Evolutionary conservation across 2,888 invertebrate genomes (phyloP).

Genomic region (Luperina testacea): DNA sequence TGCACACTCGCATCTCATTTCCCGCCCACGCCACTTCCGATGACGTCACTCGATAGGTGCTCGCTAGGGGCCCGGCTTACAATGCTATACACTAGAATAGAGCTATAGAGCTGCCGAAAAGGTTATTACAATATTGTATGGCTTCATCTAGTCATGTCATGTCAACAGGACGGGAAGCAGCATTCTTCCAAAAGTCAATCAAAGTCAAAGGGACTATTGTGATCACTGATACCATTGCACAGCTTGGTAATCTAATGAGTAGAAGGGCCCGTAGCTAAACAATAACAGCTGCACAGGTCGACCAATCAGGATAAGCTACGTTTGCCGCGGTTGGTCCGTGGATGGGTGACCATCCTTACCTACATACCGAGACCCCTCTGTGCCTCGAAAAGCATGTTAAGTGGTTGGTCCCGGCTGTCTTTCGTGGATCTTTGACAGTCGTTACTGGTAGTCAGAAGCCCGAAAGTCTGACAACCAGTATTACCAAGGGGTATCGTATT

Average conservation of each 20-base stretch:
- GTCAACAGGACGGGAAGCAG: conserved; percentile 1
- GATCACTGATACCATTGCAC: neutral
- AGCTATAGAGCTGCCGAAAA: conserved; percentile 34
- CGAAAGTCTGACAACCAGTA: too few species aligned
- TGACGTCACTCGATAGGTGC: conserved; percentile 74
- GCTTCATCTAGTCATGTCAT: neutral
- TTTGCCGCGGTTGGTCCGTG: too few species aligned
- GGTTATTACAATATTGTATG: conserved; percentile 38
- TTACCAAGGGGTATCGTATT: too few species aligned
- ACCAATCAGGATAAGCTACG: too few species aligned
- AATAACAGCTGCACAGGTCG: too few species aligned
- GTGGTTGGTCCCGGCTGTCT: too few species aligned
- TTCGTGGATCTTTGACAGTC: too few species aligned
- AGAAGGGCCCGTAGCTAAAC: too few species aligned
- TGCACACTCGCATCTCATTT: conserved; percentile 76
- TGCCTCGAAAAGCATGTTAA: too few species aligned
- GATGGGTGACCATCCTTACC: too few species aligned
- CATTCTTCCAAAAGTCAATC: conserved; percentile 20
- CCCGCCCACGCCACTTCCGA: conserved; percentile 77
- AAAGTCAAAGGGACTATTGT: neutral
- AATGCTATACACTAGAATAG: conserved; percentile 59
- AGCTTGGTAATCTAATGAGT: neutral
- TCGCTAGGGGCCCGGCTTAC: conserved; percentile 66
- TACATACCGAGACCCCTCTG: too few species aligned
- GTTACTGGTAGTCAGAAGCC: too few species aligned